A percentile compares a stretch with the other conserved stretches of the same genome.
Evolutionary conservation across 1,140 invertebrate genomes (phyloP).

Genomic region (Drosophila takahashii): DNA sequence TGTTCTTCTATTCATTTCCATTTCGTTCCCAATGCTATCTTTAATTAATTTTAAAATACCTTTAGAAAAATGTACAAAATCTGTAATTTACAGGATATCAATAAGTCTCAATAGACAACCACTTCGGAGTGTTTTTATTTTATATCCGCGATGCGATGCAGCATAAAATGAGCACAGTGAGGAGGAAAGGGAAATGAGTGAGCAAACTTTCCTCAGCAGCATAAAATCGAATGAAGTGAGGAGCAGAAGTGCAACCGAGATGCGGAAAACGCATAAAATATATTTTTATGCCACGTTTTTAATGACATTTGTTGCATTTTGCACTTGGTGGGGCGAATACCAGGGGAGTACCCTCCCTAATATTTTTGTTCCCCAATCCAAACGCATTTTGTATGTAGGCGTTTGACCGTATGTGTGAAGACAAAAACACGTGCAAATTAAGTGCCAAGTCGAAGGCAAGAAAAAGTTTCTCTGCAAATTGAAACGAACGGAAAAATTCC

Average conservation of each 20-base stretch:
- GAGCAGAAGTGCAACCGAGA: slow-evolving; percentile 28
- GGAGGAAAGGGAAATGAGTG: slow-evolving; percentile 12
- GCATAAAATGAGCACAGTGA: slow-evolving; percentile 65
- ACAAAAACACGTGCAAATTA: slow-evolving; percentile 27
- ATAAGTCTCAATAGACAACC: neutral
- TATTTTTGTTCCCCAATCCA: neutral
- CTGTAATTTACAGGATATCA: neutral
- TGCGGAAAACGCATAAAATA: slow-evolving; percentile 67
- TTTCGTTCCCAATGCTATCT: no score
- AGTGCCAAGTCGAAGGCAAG: slow-evolving; percentile 26
- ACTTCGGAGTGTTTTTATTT: slow-evolving; percentile 32
- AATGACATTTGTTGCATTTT: slow-evolving; percentile 81
- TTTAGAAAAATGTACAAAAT: neutral
- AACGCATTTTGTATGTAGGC: slow-evolving; percentile 25
- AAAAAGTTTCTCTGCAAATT: slow-evolving; percentile 34
- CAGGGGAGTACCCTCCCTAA: neutral
- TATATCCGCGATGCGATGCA: slow-evolving; percentile 63
- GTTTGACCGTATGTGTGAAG: slow-evolving; percentile 33
- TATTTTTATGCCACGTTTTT: slow-evolving; percentile 78
- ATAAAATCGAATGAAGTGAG: slow-evolving; percentile 45
- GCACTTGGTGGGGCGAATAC: slow-evolving; percentile 50
- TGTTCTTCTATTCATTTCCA: no score
- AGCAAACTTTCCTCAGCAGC: slow-evolving; percentile 34
- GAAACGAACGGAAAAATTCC: slow-evolving; percentile 21
- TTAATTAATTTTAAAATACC: neutral